phyloP scores from a whole-genome alignment of 2,888 invertebrate genomes.

The Acleris cristana region DNA sequence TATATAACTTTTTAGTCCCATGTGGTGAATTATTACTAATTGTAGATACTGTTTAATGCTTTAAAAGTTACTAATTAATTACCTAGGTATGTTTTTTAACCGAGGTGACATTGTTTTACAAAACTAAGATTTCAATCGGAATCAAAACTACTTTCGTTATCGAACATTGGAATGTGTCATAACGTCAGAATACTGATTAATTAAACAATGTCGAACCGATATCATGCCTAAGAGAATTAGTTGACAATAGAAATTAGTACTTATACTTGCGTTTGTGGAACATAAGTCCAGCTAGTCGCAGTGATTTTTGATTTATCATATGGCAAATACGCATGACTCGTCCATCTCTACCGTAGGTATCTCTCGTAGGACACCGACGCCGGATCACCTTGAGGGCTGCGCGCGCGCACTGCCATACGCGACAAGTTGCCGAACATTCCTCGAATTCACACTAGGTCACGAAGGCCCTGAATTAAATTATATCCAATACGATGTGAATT shows the following conservation, averaged over 20 bases:
- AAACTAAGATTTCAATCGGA: too few species aligned
- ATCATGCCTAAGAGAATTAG: not conserved
- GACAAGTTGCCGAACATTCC: constrained; percentile 39
- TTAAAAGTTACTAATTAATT: too few species aligned
- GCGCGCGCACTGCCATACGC: constrained; percentile 44
- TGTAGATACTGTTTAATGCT: too few species aligned
- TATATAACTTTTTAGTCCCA: too few species aligned
- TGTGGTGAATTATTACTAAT: too few species aligned
- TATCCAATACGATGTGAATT: constrained; percentile 9
- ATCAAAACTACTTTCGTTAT: not conserved
- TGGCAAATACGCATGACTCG: not conserved
- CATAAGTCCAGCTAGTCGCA: not conserved
- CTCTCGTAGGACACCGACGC: constrained; percentile 39
- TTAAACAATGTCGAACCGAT: not conserved
- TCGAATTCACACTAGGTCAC: constrained; percentile 33
- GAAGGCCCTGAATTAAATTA: constrained; percentile 26
- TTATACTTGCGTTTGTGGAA: too few species aligned
- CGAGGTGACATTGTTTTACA: too few species aligned
- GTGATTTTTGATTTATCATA: not conserved
- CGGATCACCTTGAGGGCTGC: constrained; percentile 54
- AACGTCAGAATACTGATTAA: not conserved
- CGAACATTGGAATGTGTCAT: not conserved
- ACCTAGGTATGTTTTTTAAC: too few species aligned
- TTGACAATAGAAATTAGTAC: too few species aligned
- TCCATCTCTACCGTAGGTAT: not conserved